Evolutionary conservation across 2,797 vertebrate genomes (phyloP).

Genomic region (Limosa lapponica): DNA sequence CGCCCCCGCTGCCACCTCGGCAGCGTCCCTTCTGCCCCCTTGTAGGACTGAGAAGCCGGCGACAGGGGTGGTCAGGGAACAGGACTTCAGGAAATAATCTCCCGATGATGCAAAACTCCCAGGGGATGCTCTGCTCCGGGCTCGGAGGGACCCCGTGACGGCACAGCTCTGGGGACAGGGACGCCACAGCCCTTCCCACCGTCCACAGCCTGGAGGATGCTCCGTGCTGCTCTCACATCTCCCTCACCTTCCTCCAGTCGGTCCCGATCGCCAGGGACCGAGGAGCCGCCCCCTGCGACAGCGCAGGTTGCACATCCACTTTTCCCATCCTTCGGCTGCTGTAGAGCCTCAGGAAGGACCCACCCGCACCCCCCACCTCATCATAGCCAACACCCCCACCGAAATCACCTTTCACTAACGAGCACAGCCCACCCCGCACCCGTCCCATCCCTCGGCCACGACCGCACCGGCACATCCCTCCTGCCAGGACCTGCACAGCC

Average conservation of each 20-base stretch:
- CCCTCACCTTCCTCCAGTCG: fast-evolving
- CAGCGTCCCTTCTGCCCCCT: neutral
- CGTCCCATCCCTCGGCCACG: fast-evolving
- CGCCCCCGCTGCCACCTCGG: neutral
- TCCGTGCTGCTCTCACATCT: neutral
- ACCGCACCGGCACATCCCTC: neutral
- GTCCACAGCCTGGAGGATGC: neutral
- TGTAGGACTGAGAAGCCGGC: neutral
- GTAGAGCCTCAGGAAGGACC: slow-evolving; percentile 13
- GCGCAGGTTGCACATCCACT: neutral
- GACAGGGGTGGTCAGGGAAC: neutral
- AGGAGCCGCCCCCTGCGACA: neutral
- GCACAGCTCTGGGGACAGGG: neutral
- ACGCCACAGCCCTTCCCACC: neutral
- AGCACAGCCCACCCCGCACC: neutral
- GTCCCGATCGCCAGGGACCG: neutral
- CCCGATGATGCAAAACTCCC: neutral
- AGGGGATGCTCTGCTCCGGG: neutral
- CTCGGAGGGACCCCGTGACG: fast-evolving
- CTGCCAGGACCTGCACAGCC: neutral
- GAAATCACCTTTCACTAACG: fast-evolving
- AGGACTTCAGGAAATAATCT: neutral
- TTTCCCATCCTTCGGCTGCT: neutral
- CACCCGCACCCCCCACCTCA: fast-evolving
- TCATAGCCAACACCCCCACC: neutral